Percentiles rank a stretch among this genome's conserved stretches.
These are phyloP conservation scores for Homarus americanus DNA, from an alignment of 1,140 invertebrate species.

Conservation along the genomic window DNA sequence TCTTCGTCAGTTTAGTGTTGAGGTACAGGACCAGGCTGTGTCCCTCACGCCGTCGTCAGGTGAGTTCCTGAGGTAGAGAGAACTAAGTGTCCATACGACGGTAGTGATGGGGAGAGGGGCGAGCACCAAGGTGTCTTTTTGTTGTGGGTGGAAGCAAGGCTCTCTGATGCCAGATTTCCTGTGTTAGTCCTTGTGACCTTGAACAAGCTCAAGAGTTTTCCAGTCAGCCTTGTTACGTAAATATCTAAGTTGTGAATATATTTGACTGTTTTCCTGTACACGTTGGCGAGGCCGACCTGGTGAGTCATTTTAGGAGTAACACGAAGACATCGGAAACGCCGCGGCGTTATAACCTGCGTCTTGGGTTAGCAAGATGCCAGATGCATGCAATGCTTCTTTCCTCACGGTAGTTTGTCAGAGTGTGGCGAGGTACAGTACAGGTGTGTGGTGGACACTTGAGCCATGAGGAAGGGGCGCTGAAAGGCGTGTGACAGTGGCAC, in stretches of 20 bases:
- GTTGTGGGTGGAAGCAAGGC: constrained; percentile 15
- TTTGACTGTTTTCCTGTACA: not conserved
- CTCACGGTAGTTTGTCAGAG: not conserved
- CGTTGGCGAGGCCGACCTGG: not conserved
- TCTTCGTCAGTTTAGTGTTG: no score
- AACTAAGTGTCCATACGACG: no score
- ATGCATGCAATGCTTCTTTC: not conserved
- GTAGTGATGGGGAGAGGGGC: not conserved
- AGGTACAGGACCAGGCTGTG: constrained; percentile 12
- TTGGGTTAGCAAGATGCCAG: not conserved
- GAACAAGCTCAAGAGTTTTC: not conserved
- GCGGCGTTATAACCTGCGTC: not conserved
- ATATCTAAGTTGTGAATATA: not conserved
- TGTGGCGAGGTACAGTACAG: not conserved
- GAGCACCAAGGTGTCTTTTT: not conserved
- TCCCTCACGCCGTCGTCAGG: not conserved
- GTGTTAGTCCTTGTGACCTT: constrained; percentile 20
- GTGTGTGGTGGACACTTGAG: not conserved
- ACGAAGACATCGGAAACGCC: not conserved
- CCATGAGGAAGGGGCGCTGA: not conserved
- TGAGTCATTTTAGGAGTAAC: not conserved
- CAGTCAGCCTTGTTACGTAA: not conserved
- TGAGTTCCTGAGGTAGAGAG: not conserved
- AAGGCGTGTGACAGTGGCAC: not conserved
- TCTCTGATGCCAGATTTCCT: constrained; percentile 35